A percentile compares a stretch with the other conserved stretches of the same genome.
phyloP scores from a whole-genome alignment of 92 coral and sea anemone genomes.

The Actinernus sp. region DNA sequence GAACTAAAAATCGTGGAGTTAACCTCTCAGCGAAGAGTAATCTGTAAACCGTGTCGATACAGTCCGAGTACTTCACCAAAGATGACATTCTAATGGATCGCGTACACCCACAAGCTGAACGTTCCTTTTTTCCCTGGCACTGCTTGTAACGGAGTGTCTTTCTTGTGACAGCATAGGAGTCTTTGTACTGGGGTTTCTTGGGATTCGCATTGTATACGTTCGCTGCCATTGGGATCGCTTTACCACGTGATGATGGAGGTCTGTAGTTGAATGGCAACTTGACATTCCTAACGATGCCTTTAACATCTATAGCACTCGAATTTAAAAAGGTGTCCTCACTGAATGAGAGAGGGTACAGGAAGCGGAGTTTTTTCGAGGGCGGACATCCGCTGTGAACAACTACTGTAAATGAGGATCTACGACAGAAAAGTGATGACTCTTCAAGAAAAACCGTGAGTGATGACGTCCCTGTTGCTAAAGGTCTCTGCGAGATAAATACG shows the following conservation, averaged over 20 bases:
- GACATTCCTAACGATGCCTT: slow-evolving; percentile 72
- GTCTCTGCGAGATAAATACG: slow-evolving; percentile 65
- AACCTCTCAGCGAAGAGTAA: slow-evolving; percentile 80
- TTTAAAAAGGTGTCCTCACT: slow-evolving; percentile 54
- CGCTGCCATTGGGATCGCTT: slow-evolving; percentile 88
- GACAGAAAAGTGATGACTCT: slow-evolving; percentile 81
- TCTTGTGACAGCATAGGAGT: slow-evolving; percentile 76
- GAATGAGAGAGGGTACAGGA: slow-evolving; percentile 71
- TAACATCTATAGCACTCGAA: slow-evolving; percentile 57
- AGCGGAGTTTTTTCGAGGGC: slow-evolving; percentile 80
- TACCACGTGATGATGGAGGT: slow-evolving; percentile 96
- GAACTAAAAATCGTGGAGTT: slow-evolving; percentile 71
- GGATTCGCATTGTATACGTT: slow-evolving; percentile 94
- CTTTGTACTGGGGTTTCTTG: slow-evolving; percentile 84
- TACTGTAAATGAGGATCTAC: slow-evolving; percentile 60
- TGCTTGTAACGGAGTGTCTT: slow-evolving; percentile 89
- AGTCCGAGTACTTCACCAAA: slow-evolving; percentile 82
- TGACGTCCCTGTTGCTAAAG: slow-evolving; percentile 80
- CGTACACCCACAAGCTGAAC: slow-evolving; percentile 87
- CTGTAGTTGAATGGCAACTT: slow-evolving; percentile 90
- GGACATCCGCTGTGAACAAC: slow-evolving; percentile 92
- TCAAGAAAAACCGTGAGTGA: slow-evolving; percentile 65
- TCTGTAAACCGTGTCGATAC: slow-evolving; percentile 83
- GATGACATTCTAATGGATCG: slow-evolving; percentile 74
- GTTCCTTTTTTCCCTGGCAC: slow-evolving; percentile 67